Evolutionary conservation across 2,888 invertebrate species (phyloP).

Genomic region (Hymenopus coronatus): DNA sequence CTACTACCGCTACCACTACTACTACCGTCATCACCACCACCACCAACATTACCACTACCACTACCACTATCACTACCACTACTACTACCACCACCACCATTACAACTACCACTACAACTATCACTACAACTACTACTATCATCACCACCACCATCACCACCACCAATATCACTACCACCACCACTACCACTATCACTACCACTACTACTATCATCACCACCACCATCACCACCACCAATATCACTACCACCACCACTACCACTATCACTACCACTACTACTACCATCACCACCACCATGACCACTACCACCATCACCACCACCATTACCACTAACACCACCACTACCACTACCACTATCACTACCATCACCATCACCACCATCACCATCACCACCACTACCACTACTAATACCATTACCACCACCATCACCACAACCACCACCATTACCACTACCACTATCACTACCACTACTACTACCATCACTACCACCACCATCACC

Average conservation of each 20-base stretch:
- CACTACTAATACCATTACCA: background rate
- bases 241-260: background rate
- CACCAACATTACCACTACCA: background rate
- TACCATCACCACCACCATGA: background rate
- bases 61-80: background rate
- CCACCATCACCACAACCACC: background rate
- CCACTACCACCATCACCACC: too few species aligned
- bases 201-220: too few species aligned
- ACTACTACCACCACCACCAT: background rate
- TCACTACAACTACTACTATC: background rate
- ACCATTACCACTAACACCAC: too few species aligned
- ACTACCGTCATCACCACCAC: background rate
- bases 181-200: too few species aligned
- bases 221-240: too few species aligned
- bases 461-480: background rate
- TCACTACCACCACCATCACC: background rate
- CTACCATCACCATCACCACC: background rate
- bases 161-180: too few species aligned
- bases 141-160: background rate
- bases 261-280: background rate
- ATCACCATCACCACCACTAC: background rate
- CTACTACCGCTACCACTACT: background rate
- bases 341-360: too few species aligned
- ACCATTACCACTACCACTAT: background rate
- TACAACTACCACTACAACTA: background rate